phyloP scores from a whole-genome alignment of 2,113 vertebrate species.

The Sander vitreus region DNA sequence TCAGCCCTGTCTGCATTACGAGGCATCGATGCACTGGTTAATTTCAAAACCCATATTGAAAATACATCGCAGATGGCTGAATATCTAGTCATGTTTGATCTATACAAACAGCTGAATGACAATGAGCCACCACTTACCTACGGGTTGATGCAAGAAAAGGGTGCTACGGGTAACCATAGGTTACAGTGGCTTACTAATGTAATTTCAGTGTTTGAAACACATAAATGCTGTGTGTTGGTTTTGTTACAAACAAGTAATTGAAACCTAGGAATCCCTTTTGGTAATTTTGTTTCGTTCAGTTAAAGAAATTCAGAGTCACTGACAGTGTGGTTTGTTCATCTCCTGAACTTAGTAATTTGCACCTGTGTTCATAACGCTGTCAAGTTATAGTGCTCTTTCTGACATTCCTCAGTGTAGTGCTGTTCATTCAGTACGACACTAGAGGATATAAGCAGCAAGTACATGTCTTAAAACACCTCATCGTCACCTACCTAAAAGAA shows the following conservation, averaged over 20 bases:
- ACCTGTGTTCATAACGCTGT: too few relatives aligned
- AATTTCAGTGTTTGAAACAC: not conserved
- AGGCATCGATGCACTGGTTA: too few relatives aligned
- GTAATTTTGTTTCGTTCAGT: not conserved
- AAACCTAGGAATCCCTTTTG: not conserved
- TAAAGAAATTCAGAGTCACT: not conserved
- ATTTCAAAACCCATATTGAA: not conserved
- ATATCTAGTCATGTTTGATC: not conserved
- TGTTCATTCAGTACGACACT: not conserved
- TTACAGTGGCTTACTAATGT: not conserved
- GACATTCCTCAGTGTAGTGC: not conserved
- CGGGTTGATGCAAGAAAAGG: not conserved
- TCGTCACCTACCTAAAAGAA: not conserved
- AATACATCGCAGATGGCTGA: too few relatives aligned
- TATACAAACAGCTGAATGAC: not conserved
- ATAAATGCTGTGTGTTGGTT: not conserved
- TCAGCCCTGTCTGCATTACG: too few relatives aligned
- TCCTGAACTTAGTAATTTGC: too few relatives aligned
- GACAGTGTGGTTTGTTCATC: too few relatives aligned
- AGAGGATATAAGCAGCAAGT: not conserved
- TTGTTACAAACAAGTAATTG: not conserved
- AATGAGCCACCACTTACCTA: not conserved
- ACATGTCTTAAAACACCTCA: not conserved
- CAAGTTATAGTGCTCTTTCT: too few relatives aligned
- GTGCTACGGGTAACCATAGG: too few relatives aligned